phyloP scores from a whole-genome alignment of 2,797 vertebrate genomes.

The Melanotaenia trifasciata region DNA sequence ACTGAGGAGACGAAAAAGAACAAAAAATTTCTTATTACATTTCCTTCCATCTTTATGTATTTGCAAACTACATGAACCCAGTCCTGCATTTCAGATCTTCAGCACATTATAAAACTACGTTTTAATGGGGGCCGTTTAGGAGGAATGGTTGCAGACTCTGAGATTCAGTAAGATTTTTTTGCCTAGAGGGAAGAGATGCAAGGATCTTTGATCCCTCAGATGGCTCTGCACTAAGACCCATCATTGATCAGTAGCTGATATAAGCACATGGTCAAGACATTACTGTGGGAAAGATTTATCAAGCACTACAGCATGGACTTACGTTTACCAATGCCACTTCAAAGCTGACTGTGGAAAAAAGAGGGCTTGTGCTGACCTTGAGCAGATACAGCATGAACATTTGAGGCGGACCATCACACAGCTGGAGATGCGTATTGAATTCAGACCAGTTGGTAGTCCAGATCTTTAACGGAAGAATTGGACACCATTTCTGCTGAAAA shows the following conservation, averaged over 20 bases:
- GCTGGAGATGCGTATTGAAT: not conserved
- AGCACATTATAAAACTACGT: not conserved
- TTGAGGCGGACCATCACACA: too few relatives aligned
- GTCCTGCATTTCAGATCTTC: not conserved
- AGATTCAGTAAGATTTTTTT: not conserved
- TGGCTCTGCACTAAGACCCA: not conserved
- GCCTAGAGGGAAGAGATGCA: not conserved
- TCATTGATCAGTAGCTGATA: not conserved
- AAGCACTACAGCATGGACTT: not conserved
- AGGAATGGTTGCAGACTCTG: not conserved
- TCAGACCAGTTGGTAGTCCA: not conserved
- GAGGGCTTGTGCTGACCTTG: too few relatives aligned
- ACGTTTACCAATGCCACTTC: not conserved
- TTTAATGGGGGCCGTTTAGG: too few relatives aligned
- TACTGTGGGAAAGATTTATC: not conserved
- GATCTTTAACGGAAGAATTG: not conserved
- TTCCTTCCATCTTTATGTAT: too few relatives aligned
- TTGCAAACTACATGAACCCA: too few relatives aligned
- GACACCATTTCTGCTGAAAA: not conserved
- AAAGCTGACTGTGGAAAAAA: not conserved
- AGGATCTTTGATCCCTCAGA: not conserved
- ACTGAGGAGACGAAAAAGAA: not conserved
- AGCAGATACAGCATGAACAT: too few relatives aligned
- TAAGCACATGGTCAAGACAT: not conserved
- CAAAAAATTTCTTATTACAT: not conserved